Conservation (phyloP, 2,113 vertebrate genomes). For the Podarcis raffonei region DNA sequence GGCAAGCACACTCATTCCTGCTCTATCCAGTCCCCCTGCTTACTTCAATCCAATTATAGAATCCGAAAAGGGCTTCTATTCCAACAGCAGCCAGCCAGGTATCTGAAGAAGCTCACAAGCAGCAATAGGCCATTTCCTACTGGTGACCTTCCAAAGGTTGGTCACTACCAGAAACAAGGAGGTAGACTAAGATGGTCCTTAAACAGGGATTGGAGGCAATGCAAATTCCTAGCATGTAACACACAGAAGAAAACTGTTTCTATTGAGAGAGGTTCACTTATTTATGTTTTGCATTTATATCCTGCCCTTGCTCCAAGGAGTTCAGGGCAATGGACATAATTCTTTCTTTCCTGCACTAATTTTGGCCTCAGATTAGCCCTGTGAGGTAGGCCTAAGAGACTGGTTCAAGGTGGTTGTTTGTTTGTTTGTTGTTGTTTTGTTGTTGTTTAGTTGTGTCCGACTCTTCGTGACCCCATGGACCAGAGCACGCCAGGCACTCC, state of each 20-base stretch:
- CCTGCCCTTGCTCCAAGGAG: not conserved
- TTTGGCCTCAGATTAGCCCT: not conserved
- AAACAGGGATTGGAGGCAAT: not conserved
- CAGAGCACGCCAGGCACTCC: no score
- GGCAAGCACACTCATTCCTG: no score
- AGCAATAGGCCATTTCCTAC: not conserved
- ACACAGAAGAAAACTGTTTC: no score
- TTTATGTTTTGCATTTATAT: no score
- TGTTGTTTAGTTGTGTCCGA: no score
- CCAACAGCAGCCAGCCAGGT: not conserved
- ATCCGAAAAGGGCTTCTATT: no score
- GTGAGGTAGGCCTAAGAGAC: not conserved
- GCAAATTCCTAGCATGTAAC: not conserved
- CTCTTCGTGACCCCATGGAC: no score
- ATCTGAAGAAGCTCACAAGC: not conserved
- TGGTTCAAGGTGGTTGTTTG: not conserved
- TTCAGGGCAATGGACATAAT: not conserved
- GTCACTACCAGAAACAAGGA: not conserved
- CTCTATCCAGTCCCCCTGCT: no score
- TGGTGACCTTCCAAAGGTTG: not conserved
- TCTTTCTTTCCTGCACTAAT: not conserved
- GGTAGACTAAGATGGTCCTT: not conserved
- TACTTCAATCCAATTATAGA: no score
- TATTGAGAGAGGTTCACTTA: no score
- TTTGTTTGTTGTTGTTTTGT: no score